Percentiles rank a stretch among this genome's conserved stretches.
Evolutionary conservation across 2,797 vertebrate genomes (phyloP).

Genomic region (Paramormyrops hopkinsi): DNA sequence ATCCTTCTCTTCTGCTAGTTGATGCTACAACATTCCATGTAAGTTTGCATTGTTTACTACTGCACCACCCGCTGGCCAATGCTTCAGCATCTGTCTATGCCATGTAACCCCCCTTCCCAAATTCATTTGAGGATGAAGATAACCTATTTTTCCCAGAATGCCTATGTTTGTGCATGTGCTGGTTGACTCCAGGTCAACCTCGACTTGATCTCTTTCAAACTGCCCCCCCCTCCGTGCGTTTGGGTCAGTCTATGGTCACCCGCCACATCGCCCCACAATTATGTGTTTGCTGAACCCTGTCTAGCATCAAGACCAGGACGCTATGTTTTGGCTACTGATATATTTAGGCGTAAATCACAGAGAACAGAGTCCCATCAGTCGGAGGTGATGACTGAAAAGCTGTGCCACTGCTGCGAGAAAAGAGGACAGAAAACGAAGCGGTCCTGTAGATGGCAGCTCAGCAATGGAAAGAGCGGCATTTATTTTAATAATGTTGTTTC

Average conservation of each 20-base stretch:
- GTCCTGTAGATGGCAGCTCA: not conserved
- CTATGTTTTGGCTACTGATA: conserved; percentile 11
- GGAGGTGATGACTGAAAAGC: not conserved
- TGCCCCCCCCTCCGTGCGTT: not conserved
- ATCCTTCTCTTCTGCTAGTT: not conserved
- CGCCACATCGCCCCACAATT: conserved; percentile 17
- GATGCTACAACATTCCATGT: not conserved
- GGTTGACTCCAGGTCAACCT: not conserved
- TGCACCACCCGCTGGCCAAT: not conserved
- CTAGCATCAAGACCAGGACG: not conserved
- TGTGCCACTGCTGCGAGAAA: not conserved
- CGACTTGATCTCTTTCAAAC: not conserved
- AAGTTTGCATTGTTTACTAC: not conserved
- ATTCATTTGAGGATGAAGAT: not conserved
- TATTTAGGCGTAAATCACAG: conserved; percentile 32
- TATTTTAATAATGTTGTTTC: not conserved
- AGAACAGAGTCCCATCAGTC: conserved; percentile 19
- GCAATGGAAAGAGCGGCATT: not conserved
- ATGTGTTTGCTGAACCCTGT: not conserved
- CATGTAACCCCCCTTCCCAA: not conserved
- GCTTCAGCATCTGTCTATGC: not conserved
- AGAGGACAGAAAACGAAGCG: conserved; percentile 14
- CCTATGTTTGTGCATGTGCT: not conserved
- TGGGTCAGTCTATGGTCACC: not conserved
- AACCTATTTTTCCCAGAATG: not conserved